Percentiles rank a stretch among this genome's conserved stretches.
Conservation (phyloP, 2,797 vertebrate species). For the Ciconia nigra region DNA sequence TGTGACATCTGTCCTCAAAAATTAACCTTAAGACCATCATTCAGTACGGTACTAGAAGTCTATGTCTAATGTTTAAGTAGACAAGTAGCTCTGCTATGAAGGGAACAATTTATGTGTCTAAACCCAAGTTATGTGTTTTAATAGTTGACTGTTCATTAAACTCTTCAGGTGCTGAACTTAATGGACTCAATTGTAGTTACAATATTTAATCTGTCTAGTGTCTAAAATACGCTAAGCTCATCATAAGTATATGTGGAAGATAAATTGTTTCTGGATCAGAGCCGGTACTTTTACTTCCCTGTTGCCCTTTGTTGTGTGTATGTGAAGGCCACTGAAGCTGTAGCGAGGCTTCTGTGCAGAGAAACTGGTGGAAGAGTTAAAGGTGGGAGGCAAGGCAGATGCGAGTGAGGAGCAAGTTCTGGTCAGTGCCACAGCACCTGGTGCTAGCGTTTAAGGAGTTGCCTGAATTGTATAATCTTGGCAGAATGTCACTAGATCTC, state of each 20-base stretch:
- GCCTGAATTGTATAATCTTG: neutral
- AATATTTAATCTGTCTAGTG: neutral
- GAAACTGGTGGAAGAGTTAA: neutral
- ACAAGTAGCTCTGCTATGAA: neutral
- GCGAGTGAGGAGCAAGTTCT: neutral
- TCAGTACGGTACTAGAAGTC: neutral
- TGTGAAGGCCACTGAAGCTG: neutral
- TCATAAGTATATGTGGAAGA: accelerated
- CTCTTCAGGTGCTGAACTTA: neutral
- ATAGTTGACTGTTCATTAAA: neutral
- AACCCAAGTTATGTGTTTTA: neutral
- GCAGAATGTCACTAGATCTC: neutral
- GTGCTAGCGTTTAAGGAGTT: neutral
- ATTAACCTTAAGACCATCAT: neutral
- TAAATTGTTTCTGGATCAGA: neutral
- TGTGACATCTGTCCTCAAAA: neutral
- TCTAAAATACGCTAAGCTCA: neutral
- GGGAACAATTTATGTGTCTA: neutral
- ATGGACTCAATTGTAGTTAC: neutral
- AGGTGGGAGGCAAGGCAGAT: neutral
- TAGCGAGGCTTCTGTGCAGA: neutral
- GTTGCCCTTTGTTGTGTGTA: neutral
- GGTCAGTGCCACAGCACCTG: neutral
- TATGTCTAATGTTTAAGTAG: neutral
- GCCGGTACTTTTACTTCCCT: neutral